Percentiles rank a stretch among this genome's conserved stretches.
Conservation (phyloP, 2,888 invertebrate genomes). For the Nebria salina region DNA sequence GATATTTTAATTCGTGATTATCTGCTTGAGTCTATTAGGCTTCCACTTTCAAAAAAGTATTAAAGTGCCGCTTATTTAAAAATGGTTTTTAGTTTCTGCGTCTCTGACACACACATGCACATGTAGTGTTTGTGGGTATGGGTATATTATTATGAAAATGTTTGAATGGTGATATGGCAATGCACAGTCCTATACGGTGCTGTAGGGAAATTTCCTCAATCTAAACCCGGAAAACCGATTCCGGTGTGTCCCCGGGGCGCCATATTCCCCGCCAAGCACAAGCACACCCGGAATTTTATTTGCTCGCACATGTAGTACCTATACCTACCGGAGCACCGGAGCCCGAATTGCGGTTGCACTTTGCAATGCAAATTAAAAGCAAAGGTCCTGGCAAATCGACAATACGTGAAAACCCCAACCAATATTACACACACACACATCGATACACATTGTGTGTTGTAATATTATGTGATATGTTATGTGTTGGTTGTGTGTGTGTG, state of each 20-base stretch:
- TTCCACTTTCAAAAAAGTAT: too few species aligned
- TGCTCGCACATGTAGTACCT: conserved; percentile 50
- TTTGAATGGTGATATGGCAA: not conserved
- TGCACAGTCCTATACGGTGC: conserved; percentile 52
- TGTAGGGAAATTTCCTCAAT: conserved; percentile 63
- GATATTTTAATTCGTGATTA: too few species aligned
- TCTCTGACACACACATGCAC: not conserved
- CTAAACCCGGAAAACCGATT: conserved; percentile 64
- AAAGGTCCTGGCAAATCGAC: conserved; percentile 62
- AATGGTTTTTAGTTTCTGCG: not conserved
- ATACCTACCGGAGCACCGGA: conserved; percentile 44
- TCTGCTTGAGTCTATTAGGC: too few species aligned
- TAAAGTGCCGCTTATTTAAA: too few species aligned
- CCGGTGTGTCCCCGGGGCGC: conserved; percentile 60
- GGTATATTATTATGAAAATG: not conserved
- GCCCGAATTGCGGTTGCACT: conserved; percentile 60
- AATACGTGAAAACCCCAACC: conserved; percentile 58
- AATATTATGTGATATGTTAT: not conserved
- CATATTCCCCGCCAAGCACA: conserved; percentile 49
- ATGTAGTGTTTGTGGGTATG: not conserved
- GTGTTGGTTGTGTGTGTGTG: not conserved
- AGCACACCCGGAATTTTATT: conserved; percentile 57
- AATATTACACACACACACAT: not conserved
- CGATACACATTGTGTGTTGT: not conserved
- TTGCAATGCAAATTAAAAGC: conserved; percentile 64